Evolutionary conservation across 2,113 vertebrate genomes (phyloP), one percentile per base, ranked within the genome.

Genomic region (Myotis davidii): DNA sequence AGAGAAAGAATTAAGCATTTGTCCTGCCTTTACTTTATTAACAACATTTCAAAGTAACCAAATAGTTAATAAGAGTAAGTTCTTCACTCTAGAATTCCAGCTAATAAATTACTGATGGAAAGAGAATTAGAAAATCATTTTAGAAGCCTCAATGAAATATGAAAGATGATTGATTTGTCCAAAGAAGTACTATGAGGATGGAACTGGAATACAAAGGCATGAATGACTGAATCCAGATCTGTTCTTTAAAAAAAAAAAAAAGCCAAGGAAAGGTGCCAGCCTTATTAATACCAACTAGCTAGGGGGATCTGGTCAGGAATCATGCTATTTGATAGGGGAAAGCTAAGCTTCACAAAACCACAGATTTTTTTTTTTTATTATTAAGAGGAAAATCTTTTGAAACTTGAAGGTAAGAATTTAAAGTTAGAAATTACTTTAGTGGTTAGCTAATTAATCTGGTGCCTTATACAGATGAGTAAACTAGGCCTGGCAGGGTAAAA

Each of bases 121-220:
- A 92, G 16, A 84, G 32, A 93, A 88, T 76, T 45, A 65, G 8
- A 54, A 79, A 86, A 88, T 73, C 29, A 90, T 74, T 83, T 61
- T 27, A 84, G 61, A 91, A 94, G 39, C 17, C 48, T 39, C 54
- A 79, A 18, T 88, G 59, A 74, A 82, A 79, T 59, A 88, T 9
- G 56, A 65, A 87, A 72, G 72, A 34, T 50, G 34, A 27, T 16
- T 9, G 7, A 65, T 85, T 79, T 74, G 16, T 39, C 64, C 14
- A 78, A 69, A 74, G 50, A 29, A 52, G 27, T 20, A 29, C 29
- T 78, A 7, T 6, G 56, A 91, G 56, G 37, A n/a, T 18, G 59
- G 29, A 83, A 9, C 29, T 74, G 48, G 50, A 85, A 93, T 56
- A 65, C 23, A 84, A 78, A 74, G 18, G 17, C 14, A 42, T 4